phyloP scores from a whole-genome alignment of 2,797 vertebrate species.

The Melanotaenia parkinsoni region DNA sequence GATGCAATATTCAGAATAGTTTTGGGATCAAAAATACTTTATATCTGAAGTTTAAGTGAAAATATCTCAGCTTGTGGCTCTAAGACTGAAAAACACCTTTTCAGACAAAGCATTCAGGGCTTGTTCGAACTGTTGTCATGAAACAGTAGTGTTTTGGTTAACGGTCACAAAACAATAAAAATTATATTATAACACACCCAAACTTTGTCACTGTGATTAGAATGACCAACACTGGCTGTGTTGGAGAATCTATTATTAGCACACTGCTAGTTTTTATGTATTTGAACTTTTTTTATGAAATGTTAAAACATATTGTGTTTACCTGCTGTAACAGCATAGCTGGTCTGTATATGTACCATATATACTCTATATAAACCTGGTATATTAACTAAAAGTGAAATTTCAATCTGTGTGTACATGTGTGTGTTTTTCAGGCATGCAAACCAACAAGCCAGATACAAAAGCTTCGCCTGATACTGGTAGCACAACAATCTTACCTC shows the following conservation, averaged over 20 bases:
- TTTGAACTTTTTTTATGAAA: not conserved
- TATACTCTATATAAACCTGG: not conserved
- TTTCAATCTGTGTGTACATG: slow-evolving; percentile 9
- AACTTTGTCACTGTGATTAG: not conserved
- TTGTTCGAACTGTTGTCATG: too few relatives aligned
- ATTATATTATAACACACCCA: too few relatives aligned
- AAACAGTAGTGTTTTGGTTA: not conserved
- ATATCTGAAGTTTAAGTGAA: not conserved
- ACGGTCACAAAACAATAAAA: not conserved
- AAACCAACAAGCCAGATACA: slow-evolving; percentile 68
- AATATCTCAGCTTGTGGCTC: not conserved
- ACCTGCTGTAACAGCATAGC: not conserved
- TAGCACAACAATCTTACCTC: slow-evolving; percentile 90
- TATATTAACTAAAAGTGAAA: not conserved
- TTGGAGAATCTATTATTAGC: not conserved
- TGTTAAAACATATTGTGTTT: not conserved
- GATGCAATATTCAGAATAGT: not conserved
- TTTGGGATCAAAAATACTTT: not conserved
- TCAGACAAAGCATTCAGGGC: not conserved
- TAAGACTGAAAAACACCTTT: not conserved
- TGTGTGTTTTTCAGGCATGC: slow-evolving; percentile 83
- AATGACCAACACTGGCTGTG: not conserved
- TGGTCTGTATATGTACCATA: not conserved
- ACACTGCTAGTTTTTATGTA: not conserved
- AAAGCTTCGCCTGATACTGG: slow-evolving; percentile 83